A percentile compares a stretch with the other conserved stretches of the same genome.
Conservation (phyloP, 2,113 vertebrate species). For the Spea bombifrons region DNA sequence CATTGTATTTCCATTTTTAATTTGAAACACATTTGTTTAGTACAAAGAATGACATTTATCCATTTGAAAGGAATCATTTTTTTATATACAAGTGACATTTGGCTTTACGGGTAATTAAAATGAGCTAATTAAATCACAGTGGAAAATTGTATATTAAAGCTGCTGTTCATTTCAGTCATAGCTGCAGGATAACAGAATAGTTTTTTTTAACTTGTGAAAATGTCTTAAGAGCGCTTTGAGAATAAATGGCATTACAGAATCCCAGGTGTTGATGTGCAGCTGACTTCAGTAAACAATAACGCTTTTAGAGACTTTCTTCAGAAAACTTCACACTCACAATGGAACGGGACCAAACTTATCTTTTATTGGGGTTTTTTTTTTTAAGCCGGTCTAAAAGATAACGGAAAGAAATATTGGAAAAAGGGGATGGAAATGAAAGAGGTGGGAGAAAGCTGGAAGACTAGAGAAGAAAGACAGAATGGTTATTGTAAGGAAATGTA, state of each 20-base stretch:
- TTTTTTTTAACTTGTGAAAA: slow-evolving; percentile 23
- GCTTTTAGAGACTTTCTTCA: slow-evolving; percentile 12
- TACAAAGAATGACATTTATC: neutral
- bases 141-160: neutral
- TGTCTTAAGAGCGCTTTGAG: slow-evolving; percentile 26
- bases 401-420: too few relatives aligned
- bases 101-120: slow-evolving; percentile 27
- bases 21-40: neutral
- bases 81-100: slow-evolving; percentile 29
- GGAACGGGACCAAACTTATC: slow-evolving; percentile 12
- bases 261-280: slow-evolving; percentile 37
- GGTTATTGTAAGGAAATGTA: too few relatives aligned
- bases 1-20: too few relatives aligned
- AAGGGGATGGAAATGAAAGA: too few relatives aligned
- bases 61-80: neutral
- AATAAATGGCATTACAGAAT: slow-evolving; percentile 26
- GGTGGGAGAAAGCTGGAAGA: too few relatives aligned
- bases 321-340: slow-evolving; percentile 30
- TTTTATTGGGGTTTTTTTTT: neutral
- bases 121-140: slow-evolving; percentile 29
- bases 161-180: slow-evolving; percentile 24
- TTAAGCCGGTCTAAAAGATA: neutral
- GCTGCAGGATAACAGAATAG: slow-evolving; percentile 15
- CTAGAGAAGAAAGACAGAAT: too few relatives aligned
- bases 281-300: slow-evolving; percentile 32